These are phyloP conservation scores for Crax fasciolata DNA, from an alignment of 2,797 vertebrate species.

Conservation along the genomic window DNA sequence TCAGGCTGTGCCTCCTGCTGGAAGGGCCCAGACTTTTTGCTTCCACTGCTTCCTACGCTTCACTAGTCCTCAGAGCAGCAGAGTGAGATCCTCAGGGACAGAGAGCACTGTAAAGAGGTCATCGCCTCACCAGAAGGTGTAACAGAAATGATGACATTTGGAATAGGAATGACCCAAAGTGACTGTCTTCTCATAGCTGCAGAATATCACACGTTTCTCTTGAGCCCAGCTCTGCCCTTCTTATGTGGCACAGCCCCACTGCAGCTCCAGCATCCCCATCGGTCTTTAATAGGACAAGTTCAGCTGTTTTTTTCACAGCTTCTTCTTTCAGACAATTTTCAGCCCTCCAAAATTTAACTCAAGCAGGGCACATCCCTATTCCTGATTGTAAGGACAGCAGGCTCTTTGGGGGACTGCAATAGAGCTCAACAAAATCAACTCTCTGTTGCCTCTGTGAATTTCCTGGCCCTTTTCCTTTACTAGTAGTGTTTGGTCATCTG, in stretches of 20 bases:
- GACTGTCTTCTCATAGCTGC: neutral
- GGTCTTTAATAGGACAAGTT: conserved; percentile 38
- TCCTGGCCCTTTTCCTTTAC: neutral
- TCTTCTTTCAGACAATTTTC: conserved; percentile 28
- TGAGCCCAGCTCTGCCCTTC: neutral
- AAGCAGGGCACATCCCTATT: neutral
- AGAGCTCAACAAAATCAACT: neutral
- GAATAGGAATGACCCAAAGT: neutral
- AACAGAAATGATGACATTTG: neutral
- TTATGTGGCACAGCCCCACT: neutral
- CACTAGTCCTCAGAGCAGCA: neutral
- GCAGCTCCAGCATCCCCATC: neutral
- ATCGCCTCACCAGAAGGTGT: neutral
- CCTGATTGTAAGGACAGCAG: neutral
- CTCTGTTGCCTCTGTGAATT: neutral
- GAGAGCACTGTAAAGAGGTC: neutral
- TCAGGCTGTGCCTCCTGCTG: neutral
- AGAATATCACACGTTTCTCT: neutral
- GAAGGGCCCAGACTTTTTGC: neutral
- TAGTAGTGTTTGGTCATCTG: neutral
- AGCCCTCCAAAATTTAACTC: neutral
- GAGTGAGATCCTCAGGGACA: neutral
- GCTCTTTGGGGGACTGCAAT: neutral
- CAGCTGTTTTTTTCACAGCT: neutral
- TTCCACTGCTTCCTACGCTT: neutral